A percentile compares a stretch with the other conserved stretches of the same genome.
phyloP scores from a whole-genome alignment of 2,797 vertebrate species.

The Arremon aurantiirostris region DNA sequence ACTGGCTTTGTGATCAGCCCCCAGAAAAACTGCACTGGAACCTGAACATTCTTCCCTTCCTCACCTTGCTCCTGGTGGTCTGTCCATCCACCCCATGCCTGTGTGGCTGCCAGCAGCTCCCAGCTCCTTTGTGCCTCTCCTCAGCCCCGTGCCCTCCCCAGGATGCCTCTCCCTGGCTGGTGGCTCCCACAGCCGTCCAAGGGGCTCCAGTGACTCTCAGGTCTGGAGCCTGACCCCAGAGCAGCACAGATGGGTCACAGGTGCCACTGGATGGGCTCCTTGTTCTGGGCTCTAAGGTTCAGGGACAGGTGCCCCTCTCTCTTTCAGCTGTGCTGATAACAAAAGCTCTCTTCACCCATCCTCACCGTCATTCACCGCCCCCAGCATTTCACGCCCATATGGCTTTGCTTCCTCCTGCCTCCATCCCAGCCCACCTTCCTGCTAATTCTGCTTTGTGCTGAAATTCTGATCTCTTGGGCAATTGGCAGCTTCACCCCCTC shows the following conservation, averaged over 20 bases:
- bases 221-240: not conserved
- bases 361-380: not conserved
- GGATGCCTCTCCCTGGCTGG: accelerated
- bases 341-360: not conserved
- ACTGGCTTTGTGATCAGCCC: not conserved
- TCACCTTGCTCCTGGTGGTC: accelerated
- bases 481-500: not conserved
- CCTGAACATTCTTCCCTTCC: not conserved
- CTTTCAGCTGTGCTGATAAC: not conserved
- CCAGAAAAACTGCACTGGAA: not conserved
- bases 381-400: not conserved
- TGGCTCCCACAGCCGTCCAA: accelerated
- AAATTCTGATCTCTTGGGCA: not conserved
- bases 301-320: not conserved
- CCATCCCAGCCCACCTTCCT: not conserved
- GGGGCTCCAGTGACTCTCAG: accelerated
- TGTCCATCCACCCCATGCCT: accelerated
- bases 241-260: accelerated
- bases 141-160: accelerated
- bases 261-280: not conserved
- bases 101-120: not conserved
- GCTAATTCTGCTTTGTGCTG: not conserved
- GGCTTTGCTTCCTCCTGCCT: not conserved
- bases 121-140: accelerated
- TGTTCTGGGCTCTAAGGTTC: not conserved